Evolutionary conservation across 1,140 invertebrate species (phyloP), one percentile per base, ranked within the genome.

Genomic region (Nomia melanderi): DNA sequence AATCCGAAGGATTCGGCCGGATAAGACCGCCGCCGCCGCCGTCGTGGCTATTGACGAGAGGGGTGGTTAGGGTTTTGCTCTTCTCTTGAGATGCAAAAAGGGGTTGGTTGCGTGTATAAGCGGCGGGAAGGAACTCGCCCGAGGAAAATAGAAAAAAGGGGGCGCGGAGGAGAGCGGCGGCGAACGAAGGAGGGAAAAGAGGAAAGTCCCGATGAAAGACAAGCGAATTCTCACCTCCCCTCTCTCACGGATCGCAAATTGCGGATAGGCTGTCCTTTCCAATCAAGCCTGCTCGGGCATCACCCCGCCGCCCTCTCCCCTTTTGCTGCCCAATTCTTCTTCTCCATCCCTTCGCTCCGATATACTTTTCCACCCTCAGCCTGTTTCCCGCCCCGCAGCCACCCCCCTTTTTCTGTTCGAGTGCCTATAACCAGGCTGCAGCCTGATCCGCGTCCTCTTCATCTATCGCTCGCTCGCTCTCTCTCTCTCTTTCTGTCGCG

Each of bases 211-310:
- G 81, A 83, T 80, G 83, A 84, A 85, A 84, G 86, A 87, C 88
- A 85, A 82, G 72, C 83, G 83, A 88, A 82, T 88, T 90, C 85
- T 90, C 86, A 88, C 85, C 81, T 86, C 77, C 65, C 54, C 74
- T 62, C 80, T 81, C 81, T 79, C 78, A 77, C 53, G 78, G 81
- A 67, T 86, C 78, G 82, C 81, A 88, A 89, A 89, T 89, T 86
- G 83, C 82, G 81, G 81, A 86, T 87, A 88, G 88, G 85, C 87
- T 88, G 87, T 86, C 87, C 86, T 88, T 88, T 88, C 88, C 88
- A 89, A 89, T 89, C 88, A 89, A 83, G 71, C 78, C 54, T 71
- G 76, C 86, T 73, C 84, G 41, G n/a, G 56, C 47, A 62, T 72
- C 64, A 66, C 14, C 47, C 44, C 56, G 70, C 65, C 67, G n/a